Base-by-base conservation (phyloP, 2,888 invertebrate genomes). In the Achlya flavicornis region DNA sequence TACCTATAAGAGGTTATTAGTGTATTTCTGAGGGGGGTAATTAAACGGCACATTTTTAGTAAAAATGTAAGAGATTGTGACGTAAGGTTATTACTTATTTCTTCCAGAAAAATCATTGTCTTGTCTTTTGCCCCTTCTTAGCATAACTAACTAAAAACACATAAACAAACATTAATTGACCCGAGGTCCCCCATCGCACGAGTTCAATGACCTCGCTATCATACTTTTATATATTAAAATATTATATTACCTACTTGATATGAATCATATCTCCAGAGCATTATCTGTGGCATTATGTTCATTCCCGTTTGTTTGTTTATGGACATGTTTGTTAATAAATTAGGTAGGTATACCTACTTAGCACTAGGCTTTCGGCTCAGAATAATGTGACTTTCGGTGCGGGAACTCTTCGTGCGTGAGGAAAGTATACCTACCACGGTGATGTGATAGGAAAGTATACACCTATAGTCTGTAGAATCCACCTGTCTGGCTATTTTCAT, bases 201-300 rank as follows among this genome's bases (percentile, higher is more conserved):
- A 46, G 77, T 65, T 69, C 76, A 69, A 60, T 61, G 74, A 70
- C 72, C 71, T 58, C 67, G 63, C 72, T 78, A 79, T 80, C 79
- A 43, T 19, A 38, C 74, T 67, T 74, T 41, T 41, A 11, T 73
- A 73, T 71, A 72, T 72, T 73, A 73, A 73, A 71, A 46, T 46
- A 76, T 74, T 71, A 70, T 73, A 69, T 73, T 71, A 67, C 78
- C 69, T 70, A 53, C n/a, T n/a, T n/a, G 72, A 72, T 64, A 64
- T 72, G 70, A 72, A 70, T 66, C 53, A 53, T 53, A 53, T 53
- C 12, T 41, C 53, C 26, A 0, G n/a, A 19, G n/a, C 65, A 64
- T 68, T 67, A 64, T 38, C 63, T 26, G 26, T 26, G 26, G 26
- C 26, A 26, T 26, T 26, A 26, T 10, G 32, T 26, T n/a, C 4